Conservation (phyloP, 2,113 vertebrate species). For the Nyctibius bracteatus region DNA sequence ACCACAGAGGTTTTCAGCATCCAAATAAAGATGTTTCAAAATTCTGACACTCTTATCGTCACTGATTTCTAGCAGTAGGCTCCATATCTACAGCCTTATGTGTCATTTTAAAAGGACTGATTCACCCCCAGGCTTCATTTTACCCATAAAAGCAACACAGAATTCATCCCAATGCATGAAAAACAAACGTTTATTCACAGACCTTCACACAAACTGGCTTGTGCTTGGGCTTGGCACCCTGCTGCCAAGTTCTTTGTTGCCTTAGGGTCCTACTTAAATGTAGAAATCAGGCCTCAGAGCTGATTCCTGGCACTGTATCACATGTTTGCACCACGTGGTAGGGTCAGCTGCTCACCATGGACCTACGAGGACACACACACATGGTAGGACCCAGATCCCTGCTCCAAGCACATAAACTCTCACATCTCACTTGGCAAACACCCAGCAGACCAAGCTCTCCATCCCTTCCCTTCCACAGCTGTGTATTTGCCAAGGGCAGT, state of each 20-base stretch:
- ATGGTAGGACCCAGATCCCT: neutral
- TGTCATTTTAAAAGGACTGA: neutral
- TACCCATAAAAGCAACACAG: neutral
- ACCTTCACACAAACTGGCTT: neutral
- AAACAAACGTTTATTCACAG: neutral
- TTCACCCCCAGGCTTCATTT: neutral
- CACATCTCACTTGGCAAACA: neutral
- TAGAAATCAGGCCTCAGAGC: neutral
- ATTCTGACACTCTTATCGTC: neutral
- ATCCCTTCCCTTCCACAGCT: neutral
- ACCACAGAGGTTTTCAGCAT: neutral
- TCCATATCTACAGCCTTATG: neutral
- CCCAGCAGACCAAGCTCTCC: neutral
- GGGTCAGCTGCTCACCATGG: neutral
- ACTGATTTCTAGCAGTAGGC: neutral
- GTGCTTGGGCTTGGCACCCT: neutral
- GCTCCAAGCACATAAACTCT: neutral
- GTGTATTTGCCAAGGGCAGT: neutral
- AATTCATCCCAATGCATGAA: neutral
- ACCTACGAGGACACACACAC: neutral
- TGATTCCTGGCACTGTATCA: neutral
- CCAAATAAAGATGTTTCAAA: neutral
- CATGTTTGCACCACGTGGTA: neutral
- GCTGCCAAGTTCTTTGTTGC: neutral
- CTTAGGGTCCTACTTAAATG: neutral